A percentile compares a stretch with the other conserved stretches of the same genome.
phyloP scores from a whole-genome alignment of 35 echinoderm and acorn worm species.

The Lytechinus variegatus region DNA sequence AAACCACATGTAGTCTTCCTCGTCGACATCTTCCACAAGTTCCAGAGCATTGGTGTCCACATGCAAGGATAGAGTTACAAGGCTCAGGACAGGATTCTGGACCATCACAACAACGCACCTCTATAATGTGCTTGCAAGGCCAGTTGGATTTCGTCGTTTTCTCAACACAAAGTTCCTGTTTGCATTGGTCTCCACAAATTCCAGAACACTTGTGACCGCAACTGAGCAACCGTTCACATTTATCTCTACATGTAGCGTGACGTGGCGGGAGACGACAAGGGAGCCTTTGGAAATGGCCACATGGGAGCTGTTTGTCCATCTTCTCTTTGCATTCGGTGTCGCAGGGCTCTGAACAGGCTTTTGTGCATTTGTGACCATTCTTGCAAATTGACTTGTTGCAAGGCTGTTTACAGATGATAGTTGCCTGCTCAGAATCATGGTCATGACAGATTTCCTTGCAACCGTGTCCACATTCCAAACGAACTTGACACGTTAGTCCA shows the following conservation, averaged over 20 bases:
- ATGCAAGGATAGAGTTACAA: constrained; percentile 54
- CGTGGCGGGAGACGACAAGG: constrained; percentile 41
- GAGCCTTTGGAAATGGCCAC: constrained; percentile 58
- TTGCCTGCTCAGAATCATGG: constrained; percentile 10
- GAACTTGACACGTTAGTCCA: constrained; percentile 57
- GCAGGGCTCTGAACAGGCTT: constrained; percentile 51
- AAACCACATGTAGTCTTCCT: constrained; percentile 68
- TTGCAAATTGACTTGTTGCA: constrained; percentile 60
- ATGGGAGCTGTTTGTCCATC: constrained; percentile 54
- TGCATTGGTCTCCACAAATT: constrained; percentile 56
- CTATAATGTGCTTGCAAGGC: constrained; percentile 61
- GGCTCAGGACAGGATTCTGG: constrained; percentile 43
- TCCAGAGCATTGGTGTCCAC: constrained; percentile 72
- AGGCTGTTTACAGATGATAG: constrained; percentile 32
- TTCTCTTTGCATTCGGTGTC: constrained; percentile 13
- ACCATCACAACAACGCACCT: constrained; percentile 55
- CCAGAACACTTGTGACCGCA: constrained; percentile 76
- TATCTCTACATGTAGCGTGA: background rate
- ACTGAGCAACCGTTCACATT: constrained; percentile 48
- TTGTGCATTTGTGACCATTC: constrained; percentile 59
- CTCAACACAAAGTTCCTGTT: background rate
- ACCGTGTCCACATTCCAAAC: constrained; percentile 79
- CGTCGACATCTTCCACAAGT: constrained; percentile 69
- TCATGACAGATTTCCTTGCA: constrained; percentile 73
- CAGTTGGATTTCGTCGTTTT: background rate